phyloP scores from a whole-genome alignment of 2,797 vertebrate genomes.

The Rallus crepitans region DNA sequence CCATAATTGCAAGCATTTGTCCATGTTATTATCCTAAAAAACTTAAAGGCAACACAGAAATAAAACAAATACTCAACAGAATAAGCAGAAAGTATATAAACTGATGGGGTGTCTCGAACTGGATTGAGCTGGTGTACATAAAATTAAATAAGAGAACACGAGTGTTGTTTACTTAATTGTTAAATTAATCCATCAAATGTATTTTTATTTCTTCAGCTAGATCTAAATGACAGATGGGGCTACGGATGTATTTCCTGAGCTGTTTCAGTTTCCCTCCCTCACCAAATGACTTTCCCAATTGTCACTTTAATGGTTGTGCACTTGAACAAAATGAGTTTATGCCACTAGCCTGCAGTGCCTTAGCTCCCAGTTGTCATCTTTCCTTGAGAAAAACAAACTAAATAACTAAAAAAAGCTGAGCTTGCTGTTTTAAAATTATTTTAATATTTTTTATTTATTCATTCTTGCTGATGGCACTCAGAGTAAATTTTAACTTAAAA shows the following conservation, averaged over 20 bases:
- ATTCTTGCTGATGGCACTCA: background rate
- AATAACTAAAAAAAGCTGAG: background rate
- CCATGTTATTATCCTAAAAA: background rate
- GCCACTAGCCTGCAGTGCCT: background rate
- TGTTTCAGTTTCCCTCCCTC: background rate
- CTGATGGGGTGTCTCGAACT: background rate
- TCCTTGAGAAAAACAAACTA: constrained; percentile 15
- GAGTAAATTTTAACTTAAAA: background rate
- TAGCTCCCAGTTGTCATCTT: constrained; percentile 26
- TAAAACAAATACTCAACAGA: background rate
- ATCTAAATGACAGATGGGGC: background rate
- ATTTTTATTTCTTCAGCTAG: background rate
- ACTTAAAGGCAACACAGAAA: background rate
- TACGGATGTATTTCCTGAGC: background rate
- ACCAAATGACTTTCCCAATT: background rate
- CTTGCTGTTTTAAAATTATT: background rate
- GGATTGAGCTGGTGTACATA: background rate
- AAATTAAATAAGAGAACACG: background rate
- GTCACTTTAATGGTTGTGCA: background rate
- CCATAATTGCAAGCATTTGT: background rate
- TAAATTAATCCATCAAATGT: background rate
- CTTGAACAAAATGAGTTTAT: constrained; percentile 16
- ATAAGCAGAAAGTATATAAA: background rate
- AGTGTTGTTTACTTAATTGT: background rate
- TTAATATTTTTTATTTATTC: background rate